These are phyloP conservation scores for Ophiothrix spiculata DNA, from an alignment of 35 echinoderm and acorn worm genomes.

Conservation along the genomic window DNA sequence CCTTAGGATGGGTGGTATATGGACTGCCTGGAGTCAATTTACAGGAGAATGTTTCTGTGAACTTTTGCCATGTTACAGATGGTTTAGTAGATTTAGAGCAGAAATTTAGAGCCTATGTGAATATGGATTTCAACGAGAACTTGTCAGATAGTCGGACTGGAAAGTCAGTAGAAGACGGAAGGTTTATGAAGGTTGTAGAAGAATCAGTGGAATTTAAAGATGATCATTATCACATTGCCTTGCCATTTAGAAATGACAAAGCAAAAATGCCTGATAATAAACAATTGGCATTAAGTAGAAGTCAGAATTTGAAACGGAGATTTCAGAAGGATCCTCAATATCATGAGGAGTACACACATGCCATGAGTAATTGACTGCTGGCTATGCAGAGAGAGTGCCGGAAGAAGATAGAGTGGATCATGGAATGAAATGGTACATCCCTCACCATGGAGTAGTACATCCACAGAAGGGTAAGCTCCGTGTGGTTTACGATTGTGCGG, in stretches of 20 bases:
- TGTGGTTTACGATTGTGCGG: constrained; percentile 68
- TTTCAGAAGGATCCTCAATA: constrained; percentile 30
- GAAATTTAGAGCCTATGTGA: constrained; percentile 16
- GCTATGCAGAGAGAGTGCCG: constrained; percentile 42
- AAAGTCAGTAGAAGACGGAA: constrained; percentile 54
- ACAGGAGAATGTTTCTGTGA: background rate
- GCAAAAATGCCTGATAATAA: constrained; percentile 61
- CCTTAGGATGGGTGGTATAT: constrained; percentile 10
- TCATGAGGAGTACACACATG: constrained; percentile 26
- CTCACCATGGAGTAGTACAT: constrained; percentile 60
- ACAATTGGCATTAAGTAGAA: constrained; percentile 35
- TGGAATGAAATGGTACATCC: constrained; percentile 60
- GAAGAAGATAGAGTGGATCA: constrained; percentile 18
- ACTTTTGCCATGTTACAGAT: background rate
- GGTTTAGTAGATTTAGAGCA: background rate
- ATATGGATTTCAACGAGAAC: constrained; percentile 55
- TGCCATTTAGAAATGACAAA: constrained; percentile 53
- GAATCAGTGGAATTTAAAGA: constrained; percentile 40
- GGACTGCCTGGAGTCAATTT: background rate
- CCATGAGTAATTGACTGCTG: constrained; percentile 30
- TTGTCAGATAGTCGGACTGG: constrained; percentile 32
- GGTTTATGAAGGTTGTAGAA: constrained; percentile 51
- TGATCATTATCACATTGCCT: constrained; percentile 59
- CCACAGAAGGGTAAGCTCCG: constrained; percentile 54
- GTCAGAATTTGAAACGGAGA: constrained; percentile 21